Evolutionary conservation across 2,797 vertebrate genomes (phyloP).

Genomic region (Squalus acanthias): DNA sequence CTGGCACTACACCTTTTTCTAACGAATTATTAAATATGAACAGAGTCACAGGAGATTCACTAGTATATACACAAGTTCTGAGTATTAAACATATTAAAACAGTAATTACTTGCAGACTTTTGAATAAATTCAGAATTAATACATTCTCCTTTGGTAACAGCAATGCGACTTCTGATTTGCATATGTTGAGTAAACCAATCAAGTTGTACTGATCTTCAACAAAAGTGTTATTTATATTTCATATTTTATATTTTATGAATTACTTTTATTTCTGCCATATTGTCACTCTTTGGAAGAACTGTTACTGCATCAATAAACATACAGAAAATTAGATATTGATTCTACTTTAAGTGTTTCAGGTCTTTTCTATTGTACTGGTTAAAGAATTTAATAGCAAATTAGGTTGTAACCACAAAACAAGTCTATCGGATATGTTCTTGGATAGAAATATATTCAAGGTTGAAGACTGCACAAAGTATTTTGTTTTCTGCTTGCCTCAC

Average conservation of each 20-base stretch:
- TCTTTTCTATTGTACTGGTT: background rate
- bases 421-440: background rate
- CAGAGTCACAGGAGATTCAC: background rate
- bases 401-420: background rate
- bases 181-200: background rate
- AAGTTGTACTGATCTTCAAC: background rate
- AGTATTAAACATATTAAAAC: background rate
- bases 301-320: background rate
- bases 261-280: background rate
- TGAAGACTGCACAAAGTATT: background rate
- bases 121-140: background rate
- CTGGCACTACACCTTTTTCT: no score
- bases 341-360: background rate
- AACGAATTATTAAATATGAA: no score
- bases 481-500: background rate
- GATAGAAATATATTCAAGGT: background rate
- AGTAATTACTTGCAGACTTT: background rate
- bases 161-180: background rate
- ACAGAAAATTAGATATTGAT: conserved; percentile 6
- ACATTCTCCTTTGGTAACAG: background rate
- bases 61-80: background rate
- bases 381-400: conserved; percentile 4
- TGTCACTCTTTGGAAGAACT: background rate
- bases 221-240: background rate
- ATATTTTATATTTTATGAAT: background rate